phyloP scores from a whole-genome alignment of 2,888 invertebrate species.

The Sphaeridia pumilis region DNA sequence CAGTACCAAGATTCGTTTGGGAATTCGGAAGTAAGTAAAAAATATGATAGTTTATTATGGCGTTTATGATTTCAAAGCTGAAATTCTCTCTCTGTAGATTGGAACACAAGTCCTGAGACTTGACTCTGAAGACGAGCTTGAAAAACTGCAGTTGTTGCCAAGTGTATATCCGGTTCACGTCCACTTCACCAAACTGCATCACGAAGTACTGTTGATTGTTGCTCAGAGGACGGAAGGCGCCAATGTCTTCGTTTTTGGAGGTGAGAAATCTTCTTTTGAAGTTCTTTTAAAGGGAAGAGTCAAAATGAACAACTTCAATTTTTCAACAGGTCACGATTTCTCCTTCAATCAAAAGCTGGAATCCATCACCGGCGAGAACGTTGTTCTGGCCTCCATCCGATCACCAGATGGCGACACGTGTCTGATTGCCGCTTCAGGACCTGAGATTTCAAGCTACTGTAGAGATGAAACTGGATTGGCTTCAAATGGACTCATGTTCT shows the following conservation, averaged over 20 bases:
- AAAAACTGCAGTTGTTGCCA: constrained; percentile 32
- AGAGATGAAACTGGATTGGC: background rate
- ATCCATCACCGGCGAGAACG: constrained; percentile 17
- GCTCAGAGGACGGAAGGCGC: constrained; percentile 24
- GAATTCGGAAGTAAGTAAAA: constrained; percentile 20
- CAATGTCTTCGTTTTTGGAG: constrained; percentile 30
- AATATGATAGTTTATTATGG: background rate
- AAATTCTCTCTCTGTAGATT: constrained; percentile 19
- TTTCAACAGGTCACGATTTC: constrained; percentile 23
- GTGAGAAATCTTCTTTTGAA: constrained; percentile 9
- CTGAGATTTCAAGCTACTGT: background rate
- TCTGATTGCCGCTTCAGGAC: constrained; percentile 17
- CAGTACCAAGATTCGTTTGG: constrained; percentile 26
- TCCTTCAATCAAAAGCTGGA: constrained; percentile 26
- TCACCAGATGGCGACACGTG: constrained; percentile 21
- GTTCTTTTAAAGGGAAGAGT: background rate
- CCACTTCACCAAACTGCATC: constrained; percentile 18
- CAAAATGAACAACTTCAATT: background rate
- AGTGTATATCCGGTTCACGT: constrained; percentile 23
- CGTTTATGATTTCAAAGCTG: background rate
- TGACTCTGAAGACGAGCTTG: constrained; percentile 23
- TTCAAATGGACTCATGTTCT: background rate
- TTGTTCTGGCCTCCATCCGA: constrained; percentile 17
- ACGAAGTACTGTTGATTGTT: constrained; percentile 27
- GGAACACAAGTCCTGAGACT: constrained; percentile 29